Conservation (phyloP, 2,888 invertebrate species). For the Penaeus monodon region DNA sequence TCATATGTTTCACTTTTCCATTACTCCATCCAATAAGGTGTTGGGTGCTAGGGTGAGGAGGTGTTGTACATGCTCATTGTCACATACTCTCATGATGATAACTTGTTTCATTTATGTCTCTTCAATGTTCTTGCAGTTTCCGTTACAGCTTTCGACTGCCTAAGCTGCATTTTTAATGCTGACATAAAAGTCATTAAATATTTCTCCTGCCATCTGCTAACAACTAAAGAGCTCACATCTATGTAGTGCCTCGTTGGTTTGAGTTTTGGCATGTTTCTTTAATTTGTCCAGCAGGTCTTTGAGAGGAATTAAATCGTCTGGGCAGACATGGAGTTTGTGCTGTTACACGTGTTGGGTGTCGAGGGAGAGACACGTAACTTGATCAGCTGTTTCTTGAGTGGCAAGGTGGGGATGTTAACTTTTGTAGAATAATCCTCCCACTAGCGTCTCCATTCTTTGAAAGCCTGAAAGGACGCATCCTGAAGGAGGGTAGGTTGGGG, state of each 20-base stretch:
- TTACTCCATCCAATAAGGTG: background rate
- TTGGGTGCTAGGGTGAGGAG: background rate
- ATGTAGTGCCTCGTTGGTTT: constrained; percentile 30
- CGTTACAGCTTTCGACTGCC: constrained; percentile 16
- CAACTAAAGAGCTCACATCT: constrained; percentile 7
- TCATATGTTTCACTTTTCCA: constrained; percentile 8
- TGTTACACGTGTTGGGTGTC: background rate
- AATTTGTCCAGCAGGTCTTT: constrained; percentile 19
- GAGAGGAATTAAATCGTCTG: no score
- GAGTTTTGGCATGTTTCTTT: constrained; percentile 15
- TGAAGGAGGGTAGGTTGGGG: background rate
- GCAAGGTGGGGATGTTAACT: constrained; percentile 5
- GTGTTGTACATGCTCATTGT: background rate
- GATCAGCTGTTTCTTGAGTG: constrained; percentile 22
- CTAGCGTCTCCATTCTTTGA: constrained; percentile 20
- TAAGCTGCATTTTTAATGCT: constrained; percentile 1
- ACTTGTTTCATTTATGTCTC: constrained; percentile 15
- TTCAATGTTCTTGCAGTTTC: background rate
- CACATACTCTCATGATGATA: background rate
- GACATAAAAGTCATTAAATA: constrained; percentile 20
- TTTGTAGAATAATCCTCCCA: constrained; percentile 15
- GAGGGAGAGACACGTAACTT: constrained; percentile 19
- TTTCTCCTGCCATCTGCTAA: constrained; percentile 7
- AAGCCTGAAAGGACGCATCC: background rate
- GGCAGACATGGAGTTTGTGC: no score